Base-by-base conservation (phyloP, 2,797 vertebrate genomes). In the Odontamblyopus rebecca region DNA sequence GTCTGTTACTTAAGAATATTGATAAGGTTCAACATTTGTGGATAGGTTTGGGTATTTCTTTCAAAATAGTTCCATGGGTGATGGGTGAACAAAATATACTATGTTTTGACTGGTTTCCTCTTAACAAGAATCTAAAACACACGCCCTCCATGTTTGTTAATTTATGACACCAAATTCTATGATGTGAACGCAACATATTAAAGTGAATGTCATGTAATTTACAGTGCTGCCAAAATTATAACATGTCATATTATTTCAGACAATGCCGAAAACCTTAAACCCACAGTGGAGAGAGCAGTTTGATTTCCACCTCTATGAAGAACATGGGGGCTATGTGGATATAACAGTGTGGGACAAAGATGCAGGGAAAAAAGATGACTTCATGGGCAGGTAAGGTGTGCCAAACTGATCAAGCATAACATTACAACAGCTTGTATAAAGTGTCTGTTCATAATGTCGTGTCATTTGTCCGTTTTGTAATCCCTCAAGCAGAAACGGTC, bases 241-340 rank as follows among this genome's bases (percentile, higher is more conserved):
- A 30, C 9, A 6, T 68, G 4, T 38, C 26, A 11, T 56, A 11
- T 16, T 15, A n/a, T 38, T 57, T 72, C 84, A 99, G 98, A 96
- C 95, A 59, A 94, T 97, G 86, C 91, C 95, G 64, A 99, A 99
- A 95, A 96, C 96, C 0, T 89, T 98, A 88, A 98, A 96, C 93
- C 97, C 98, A 71, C 96, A 97, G 84, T 99, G 98, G 97, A 95
- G 96, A 61, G 97, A 98, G 79, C 97, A 99, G 89, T 98, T 99
- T 94, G 97, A 98, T 90, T 98, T 99, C 88, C 96, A 99, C 91
- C 86, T 98, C 75, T 97, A 97, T 80, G 96, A 99, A 19, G 97
- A 99, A 86, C 93, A 92, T 80, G 96, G 96, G 26, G 97, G 96
- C 72, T 92, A 93, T 68, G 92, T 99, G 74, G 96, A 99, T 90